Base-by-base conservation (phyloP, 2,113 vertebrate genomes). In the Eudyptes chrysolophus region DNA sequence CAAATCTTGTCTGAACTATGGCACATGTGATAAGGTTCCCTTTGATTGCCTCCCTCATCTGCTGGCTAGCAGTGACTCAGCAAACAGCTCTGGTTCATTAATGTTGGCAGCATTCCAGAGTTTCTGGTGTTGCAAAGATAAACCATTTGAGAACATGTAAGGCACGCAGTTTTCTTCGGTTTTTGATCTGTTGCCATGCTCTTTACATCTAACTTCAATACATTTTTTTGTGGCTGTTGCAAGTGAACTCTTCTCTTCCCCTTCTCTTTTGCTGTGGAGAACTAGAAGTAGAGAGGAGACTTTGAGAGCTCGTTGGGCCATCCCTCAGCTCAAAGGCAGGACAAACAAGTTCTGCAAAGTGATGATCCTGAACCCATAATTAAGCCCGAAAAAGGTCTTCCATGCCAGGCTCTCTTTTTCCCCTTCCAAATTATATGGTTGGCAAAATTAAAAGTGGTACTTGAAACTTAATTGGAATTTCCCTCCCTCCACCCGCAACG, bases 1-100 rank as follows among this genome's bases (percentile, higher is more conserved):
- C 13, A 30, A 82, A 66, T 97, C 78, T 91, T 40, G 58, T 21
- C 46, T 85, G 65, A 60, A 32, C 54, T 54, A 3, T 83, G 91
- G 64, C 34, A 30, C 1, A 0, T 70, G 75, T 58, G 94, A 70
- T 97, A 89, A 96, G 76, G 58, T 81, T 95, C 58, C 36, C 84
- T 93, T 87, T 65, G 74, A 84, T 92, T 83, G 46, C 79, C 52
- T 93, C 58, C 76, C 18, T 81, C 90, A 58, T 92, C 85, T 80
- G 38, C 38, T 27, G 91, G 89, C 58, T 95, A 55, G 75, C 71
- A 34, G 82, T 97, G 96, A 97, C 89, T 97, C 97, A 97, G 96
- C 96, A 95, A 69, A 95, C 84, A 88, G 89, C 89, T 84, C 87
- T 66, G 57, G 70, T 92, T 97, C 87, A 95, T 94, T 90, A 90